Evolutionary conservation across 2,888 invertebrate species (phyloP).

Genomic region (Julus scanicus): DNA sequence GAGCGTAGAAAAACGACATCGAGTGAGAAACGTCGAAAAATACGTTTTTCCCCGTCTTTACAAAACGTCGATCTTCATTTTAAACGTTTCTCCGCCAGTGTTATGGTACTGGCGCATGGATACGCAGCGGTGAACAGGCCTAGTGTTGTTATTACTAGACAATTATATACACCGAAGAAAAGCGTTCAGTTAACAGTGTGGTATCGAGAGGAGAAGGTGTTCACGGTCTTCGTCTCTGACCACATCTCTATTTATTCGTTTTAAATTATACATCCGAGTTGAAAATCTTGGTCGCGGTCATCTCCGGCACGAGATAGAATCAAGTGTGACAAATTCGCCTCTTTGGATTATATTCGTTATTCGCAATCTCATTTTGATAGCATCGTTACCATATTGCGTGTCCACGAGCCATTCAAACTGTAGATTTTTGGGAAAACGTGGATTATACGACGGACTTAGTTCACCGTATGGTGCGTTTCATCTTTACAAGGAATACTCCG

Average conservation of each 20-base stretch:
- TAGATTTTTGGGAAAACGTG: not conserved
- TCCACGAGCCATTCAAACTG: not conserved
- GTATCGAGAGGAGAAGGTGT: not conserved
- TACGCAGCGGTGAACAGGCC: not conserved
- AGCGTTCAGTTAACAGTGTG: not conserved
- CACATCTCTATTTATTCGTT: not conserved
- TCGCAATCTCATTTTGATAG: not conserved
- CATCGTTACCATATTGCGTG: not conserved
- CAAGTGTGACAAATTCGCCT: not conserved
- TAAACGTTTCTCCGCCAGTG: not conserved
- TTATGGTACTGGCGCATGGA: not conserved
- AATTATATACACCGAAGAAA: not conserved
- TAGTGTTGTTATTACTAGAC: conserved; percentile 28
- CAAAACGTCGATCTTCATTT: not conserved
- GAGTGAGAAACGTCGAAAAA: not conserved
- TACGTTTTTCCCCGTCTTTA: not conserved
- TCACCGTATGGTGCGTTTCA: conserved; percentile 13
- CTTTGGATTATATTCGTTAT: not conserved
- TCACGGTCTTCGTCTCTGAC: not conserved
- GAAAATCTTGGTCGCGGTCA: not conserved
- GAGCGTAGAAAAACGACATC: not conserved
- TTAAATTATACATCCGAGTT: not conserved
- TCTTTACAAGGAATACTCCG: not conserved
- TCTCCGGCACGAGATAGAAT: not conserved
- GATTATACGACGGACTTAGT: not conserved